A percentile compares a stretch with the other conserved stretches of the same genome.
phyloP scores from a whole-genome alignment of 2,797 vertebrate genomes.

The Microchirus variegatus region DNA sequence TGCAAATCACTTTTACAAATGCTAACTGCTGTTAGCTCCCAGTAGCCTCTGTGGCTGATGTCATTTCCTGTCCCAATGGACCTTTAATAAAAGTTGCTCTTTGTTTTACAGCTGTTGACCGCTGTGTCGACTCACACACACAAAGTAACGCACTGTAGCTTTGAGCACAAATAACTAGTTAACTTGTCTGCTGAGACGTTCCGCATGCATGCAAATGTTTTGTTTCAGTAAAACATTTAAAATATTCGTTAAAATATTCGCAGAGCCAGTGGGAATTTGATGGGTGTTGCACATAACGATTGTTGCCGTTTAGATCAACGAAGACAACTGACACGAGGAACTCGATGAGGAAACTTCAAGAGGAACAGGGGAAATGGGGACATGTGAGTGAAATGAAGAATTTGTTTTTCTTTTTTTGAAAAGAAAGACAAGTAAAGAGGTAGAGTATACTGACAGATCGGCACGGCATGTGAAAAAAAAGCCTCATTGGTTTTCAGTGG shows the following conservation, averaged over 20 bases:
- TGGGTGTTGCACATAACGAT: slow-evolving; percentile 27
- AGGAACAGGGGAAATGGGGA: slow-evolving; percentile 14
- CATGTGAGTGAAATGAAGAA: slow-evolving; percentile 30
- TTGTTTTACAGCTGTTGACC: too few species aligned
- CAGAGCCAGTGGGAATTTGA: slow-evolving; percentile 17
- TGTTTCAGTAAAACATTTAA: slow-evolving; percentile 19
- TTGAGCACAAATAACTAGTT: too few species aligned
- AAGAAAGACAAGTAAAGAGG: slow-evolving; percentile 32
- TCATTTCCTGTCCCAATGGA: too few species aligned
- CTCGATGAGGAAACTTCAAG: slow-evolving; percentile 18
- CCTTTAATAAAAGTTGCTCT: too few species aligned
- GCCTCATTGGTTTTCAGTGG: slow-evolving; percentile 75
- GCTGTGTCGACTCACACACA: too few species aligned
- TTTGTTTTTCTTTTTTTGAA: background rate
- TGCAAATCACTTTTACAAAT: too few species aligned
- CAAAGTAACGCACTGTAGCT: too few species aligned
- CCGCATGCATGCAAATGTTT: slow-evolving; percentile 15
- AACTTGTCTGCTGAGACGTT: too few species aligned
- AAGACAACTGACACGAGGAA: slow-evolving; percentile 29
- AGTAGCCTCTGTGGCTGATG: too few species aligned
- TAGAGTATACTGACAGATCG: slow-evolving; percentile 12
- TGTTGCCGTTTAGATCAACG: slow-evolving; percentile 41
- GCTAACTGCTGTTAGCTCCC: too few species aligned
- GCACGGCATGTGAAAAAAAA: slow-evolving; percentile 27
- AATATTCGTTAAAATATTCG: slow-evolving; percentile 2